Evolutionary conservation across 2,113 vertebrate genomes (phyloP).

Genomic region (Pao palembangensis): DNA sequence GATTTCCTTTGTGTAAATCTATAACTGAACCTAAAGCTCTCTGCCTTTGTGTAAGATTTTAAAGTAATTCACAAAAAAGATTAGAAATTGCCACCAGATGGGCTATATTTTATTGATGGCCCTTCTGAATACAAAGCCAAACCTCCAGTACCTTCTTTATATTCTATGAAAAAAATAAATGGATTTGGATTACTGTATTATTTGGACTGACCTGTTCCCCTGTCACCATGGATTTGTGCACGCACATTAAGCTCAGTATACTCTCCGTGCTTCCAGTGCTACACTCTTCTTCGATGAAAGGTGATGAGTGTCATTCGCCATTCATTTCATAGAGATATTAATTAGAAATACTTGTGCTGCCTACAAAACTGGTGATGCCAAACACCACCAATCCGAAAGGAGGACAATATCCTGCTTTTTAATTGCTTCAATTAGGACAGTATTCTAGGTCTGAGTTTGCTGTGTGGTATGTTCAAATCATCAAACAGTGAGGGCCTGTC

Average conservation of each 20-base stretch:
- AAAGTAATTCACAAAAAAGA: constrained; percentile 12
- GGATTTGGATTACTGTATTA: constrained; percentile 59
- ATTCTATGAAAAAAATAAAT: constrained; percentile 42
- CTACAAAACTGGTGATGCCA: constrained; percentile 49
- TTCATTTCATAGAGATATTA: constrained; percentile 20
- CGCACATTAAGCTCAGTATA: constrained; percentile 59
- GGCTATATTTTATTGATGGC: constrained; percentile 61
- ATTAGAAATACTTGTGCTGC: constrained; percentile 13
- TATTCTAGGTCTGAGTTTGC: neutral
- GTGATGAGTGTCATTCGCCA: constrained; percentile 68
- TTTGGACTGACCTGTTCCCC: constrained; percentile 34
- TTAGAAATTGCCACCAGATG: constrained; percentile 61
- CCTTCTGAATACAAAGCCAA: constrained; percentile 49
- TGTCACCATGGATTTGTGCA: constrained; percentile 68
- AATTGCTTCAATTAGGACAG: constrained; percentile 10
- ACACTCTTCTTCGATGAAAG: constrained; percentile 74
- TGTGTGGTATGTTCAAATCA: neutral
- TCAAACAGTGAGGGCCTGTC: too few relatives aligned
- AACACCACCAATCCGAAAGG: constrained; percentile 59
- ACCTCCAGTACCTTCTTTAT: constrained; percentile 34
- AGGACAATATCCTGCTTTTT: constrained; percentile 43
- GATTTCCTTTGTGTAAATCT: constrained; percentile 45
- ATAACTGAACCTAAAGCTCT: constrained; percentile 31
- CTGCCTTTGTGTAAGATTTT: constrained; percentile 44
- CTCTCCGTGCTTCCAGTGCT: constrained; percentile 43